A percentile compares a stretch with the other conserved stretches of the same genome.
Evolutionary conservation across 2,113 vertebrate species (phyloP).

Genomic region (Procapra przewalskii): DNA sequence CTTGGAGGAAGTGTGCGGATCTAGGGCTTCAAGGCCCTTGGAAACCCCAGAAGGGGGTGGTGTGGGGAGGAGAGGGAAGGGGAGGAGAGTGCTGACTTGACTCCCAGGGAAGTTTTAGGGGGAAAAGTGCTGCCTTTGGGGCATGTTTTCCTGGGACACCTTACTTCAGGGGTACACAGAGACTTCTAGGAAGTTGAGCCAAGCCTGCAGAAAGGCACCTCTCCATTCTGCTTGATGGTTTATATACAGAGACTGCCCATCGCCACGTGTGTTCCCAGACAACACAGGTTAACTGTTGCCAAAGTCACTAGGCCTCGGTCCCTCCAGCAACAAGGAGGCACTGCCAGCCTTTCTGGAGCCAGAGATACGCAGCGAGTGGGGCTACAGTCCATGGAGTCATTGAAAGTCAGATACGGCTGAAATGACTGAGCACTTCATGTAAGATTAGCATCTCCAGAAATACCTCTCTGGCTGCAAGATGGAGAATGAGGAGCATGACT

Average conservation of each 20-base stretch:
- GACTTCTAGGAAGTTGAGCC: background rate
- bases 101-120: background rate
- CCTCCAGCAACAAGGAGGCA: background rate
- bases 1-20: slow-evolving; percentile 48
- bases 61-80: no score
- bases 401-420: background rate
- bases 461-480: background rate
- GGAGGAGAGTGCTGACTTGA: background rate
- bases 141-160: background rate
- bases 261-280: background rate
- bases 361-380: rapidly evolving
- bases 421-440: background rate
- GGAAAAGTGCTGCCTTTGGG: background rate
- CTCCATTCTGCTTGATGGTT: background rate
- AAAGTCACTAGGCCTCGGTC: no score
- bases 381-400: background rate
- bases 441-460: background rate
- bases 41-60: background rate
- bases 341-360: background rate
- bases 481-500: background rate
- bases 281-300: background rate
- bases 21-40: slow-evolving; percentile 23
- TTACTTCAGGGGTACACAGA: background rate
- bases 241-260: background rate
- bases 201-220: background rate